Conservation (phyloP, 2,888 invertebrate species). For the Macropis europaea region DNA sequence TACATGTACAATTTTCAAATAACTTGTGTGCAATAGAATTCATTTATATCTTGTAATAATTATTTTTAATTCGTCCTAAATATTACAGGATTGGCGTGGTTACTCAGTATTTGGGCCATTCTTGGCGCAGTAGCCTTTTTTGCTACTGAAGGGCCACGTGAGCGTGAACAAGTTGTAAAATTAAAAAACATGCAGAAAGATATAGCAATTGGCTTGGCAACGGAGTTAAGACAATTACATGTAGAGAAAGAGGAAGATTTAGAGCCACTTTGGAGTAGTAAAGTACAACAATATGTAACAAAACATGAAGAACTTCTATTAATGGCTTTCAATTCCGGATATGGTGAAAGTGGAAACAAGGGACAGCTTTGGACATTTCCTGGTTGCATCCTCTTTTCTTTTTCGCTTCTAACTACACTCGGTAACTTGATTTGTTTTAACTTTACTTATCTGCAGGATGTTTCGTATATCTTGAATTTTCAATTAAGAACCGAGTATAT, state of each 20-base stretch:
- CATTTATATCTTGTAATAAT: neutral
- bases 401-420: slow-evolving; percentile 86
- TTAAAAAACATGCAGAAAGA: slow-evolving; percentile 83
- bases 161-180: slow-evolving; percentile 81
- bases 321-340: slow-evolving; percentile 82
- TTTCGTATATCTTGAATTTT: too few species aligned
- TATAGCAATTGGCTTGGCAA: slow-evolving; percentile 84
- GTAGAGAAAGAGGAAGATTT: slow-evolving; percentile 78
- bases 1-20: too few species aligned
- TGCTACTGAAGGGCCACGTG: slow-evolving; percentile 85
- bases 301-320: slow-evolving; percentile 83
- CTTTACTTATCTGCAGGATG: neutral
- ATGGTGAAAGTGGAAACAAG: slow-evolving; percentile 81
- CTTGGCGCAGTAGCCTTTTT: slow-evolving; percentile 85
- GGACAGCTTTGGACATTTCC: slow-evolving; percentile 86
- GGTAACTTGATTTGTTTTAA: slow-evolving; percentile 78
- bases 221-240: slow-evolving; percentile 83
- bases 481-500: too few species aligned
- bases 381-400: slow-evolving; percentile 85
- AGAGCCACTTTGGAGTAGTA: slow-evolving; percentile 84
- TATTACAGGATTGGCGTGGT: slow-evolving; percentile 81
- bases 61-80: neutral
- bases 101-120: slow-evolving; percentile 84
- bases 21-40: too few species aligned
- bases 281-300: slow-evolving; percentile 82